Percentiles rank a stretch among this genome's conserved stretches.
Evolutionary conservation across 2,113 vertebrate genomes (phyloP).

Genomic region (Haemorhous mexicanus): DNA sequence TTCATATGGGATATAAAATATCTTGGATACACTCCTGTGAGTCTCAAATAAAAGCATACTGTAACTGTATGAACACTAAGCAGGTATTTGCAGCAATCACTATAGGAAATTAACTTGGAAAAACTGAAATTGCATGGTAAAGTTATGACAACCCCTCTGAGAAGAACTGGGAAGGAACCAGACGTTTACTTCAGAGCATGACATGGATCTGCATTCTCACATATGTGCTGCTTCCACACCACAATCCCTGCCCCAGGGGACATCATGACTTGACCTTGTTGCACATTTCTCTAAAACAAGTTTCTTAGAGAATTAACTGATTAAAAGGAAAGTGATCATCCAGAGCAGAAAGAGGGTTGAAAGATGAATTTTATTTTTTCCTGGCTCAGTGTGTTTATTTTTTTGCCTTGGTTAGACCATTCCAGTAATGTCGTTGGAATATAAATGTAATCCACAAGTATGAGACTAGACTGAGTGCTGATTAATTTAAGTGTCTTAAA

Average conservation of each 20-base stretch:
- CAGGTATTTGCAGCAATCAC: neutral
- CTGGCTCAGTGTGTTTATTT: neutral
- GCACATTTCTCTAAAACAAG: neutral
- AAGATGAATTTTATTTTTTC: conserved; percentile 2
- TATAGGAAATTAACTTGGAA: neutral
- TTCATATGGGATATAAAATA: neutral
- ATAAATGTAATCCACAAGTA: conserved; percentile 42
- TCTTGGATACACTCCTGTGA: neutral
- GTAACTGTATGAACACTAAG: neutral
- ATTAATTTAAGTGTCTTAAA: conserved; percentile 47
- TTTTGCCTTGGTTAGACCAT: neutral
- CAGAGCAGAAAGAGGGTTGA: neutral
- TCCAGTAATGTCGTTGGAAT: neutral
- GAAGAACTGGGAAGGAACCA: neutral
- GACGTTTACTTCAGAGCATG: rapidly evolving
- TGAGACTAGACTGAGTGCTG: neutral
- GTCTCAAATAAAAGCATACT: neutral
- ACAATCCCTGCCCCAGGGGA: neutral
- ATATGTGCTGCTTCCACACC: neutral
- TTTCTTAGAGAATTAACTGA: neutral
- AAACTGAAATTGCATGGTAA: neutral
- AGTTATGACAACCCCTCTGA: neutral
- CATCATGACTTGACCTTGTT: neutral
- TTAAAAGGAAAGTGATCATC: neutral
- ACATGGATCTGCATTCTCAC: neutral